Percentiles rank a stretch among this genome's conserved stretches.
phyloP scores from a whole-genome alignment of 2,113 vertebrate species.

The Callopanchax toddi region DNA sequence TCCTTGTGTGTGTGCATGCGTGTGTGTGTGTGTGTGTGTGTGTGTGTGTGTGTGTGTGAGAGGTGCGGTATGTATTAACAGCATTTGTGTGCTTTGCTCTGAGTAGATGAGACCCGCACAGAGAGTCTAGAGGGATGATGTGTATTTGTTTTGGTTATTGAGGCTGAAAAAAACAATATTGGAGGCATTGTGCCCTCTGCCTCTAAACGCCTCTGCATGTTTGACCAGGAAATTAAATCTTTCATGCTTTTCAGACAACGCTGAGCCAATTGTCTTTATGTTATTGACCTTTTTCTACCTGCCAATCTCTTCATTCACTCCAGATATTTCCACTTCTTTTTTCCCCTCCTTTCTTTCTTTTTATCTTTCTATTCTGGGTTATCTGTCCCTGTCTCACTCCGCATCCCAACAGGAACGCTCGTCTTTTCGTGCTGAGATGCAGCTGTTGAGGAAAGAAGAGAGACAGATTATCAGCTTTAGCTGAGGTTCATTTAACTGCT shows the following conservation, averaged over 20 bases:
- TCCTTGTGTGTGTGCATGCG: conserved; percentile 18
- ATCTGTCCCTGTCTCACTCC: neutral
- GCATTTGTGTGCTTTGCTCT: conserved; percentile 14
- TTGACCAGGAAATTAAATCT: conserved; percentile 71
- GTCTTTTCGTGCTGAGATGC: conserved; percentile 41
- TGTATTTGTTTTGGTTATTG: conserved; percentile 54
- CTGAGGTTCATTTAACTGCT: conserved; percentile 66
- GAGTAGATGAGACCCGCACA: conserved; percentile 20
- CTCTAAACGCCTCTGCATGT: conserved; percentile 39
- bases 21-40: conserved; percentile 5
- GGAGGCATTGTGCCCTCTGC: conserved; percentile 14
- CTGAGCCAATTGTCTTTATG: conserved; percentile 22
- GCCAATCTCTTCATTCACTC: conserved; percentile 16
- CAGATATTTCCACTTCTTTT: neutral
- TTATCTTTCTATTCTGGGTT: neutral
- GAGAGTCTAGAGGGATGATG: conserved; percentile 23
- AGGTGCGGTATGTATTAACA: conserved; percentile 8
- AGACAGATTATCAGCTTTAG: conserved; percentile 44
- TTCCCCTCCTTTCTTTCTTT: neutral
- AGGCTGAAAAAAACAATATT: conserved; percentile 54
- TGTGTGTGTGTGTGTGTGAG: conserved; percentile 13
- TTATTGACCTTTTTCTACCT: conserved; percentile 37
- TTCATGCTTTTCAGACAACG: conserved; percentile 32
- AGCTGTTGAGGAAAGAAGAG: conserved; percentile 53
- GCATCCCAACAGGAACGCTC: conserved; percentile 25